Base-by-base conservation (phyloP, 2,888 invertebrate species). In the Agonopterix heracliana region DNA sequence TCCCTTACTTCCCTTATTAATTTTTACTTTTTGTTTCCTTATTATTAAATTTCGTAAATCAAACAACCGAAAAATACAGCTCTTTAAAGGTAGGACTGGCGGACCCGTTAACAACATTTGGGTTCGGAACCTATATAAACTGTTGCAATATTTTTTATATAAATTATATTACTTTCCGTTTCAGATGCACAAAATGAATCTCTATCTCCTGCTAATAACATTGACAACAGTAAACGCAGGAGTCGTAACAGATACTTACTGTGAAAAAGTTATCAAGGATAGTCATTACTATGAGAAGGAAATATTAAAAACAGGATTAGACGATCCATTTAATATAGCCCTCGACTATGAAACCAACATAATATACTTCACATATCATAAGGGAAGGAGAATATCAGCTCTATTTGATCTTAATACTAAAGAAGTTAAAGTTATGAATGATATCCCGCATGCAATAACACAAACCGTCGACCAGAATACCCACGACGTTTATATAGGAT, bases 401-500 rank as follows among this genome's bases (percentile, higher is more conserved):
- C 71, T 0, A 78, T 77, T 49, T n/a, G n/a, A n/a, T n/a, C n/a
- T n/a, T n/a, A n/a, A n/a, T n/a, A n/a, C n/a, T n/a, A n/a, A n/a
- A n/a, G 71, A 78, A 47, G 77, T 74, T 34, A 61, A 54, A 14
- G 66, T 71, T 8, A 67, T 84, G 7, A 59, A 67, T 34, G 73
- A 67, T 1, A 55, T 81, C 1, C 56, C 52, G 0, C 76, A 81
- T 34, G 83, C 81, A 0, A 82, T 82, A 34, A 73, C 80, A 1
- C 81, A 79, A 63, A 59, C 82, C 1, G 74, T 84, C 0, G 77
- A 85, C 49, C 67, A 70, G 38, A 59, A 61, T 14, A 71, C 65
- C 3, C 71, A 80, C 9, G 68, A 70, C 2, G 64, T 78, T 2
- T 85, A 80, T 34, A 75, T 85, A 13, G 85, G 84, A 13, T 75